Percentiles rank a stretch among this genome's conserved stretches.
Evolutionary conservation across 2,888 invertebrate species (phyloP).

Genomic region (Parapristionchus giblindavisi): DNA sequence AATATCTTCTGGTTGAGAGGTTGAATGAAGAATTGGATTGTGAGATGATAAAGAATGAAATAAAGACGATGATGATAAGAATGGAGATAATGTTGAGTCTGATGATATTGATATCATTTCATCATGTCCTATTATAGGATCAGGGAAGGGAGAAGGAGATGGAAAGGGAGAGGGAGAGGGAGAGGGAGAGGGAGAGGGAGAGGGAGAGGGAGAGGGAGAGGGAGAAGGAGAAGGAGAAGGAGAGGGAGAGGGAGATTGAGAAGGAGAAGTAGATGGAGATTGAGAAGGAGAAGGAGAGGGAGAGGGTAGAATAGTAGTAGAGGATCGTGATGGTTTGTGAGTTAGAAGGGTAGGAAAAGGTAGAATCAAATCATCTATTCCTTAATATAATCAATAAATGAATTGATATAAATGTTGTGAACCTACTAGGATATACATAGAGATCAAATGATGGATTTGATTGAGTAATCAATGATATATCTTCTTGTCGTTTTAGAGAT

Average conservation of each 20-base stretch:
- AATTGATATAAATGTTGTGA: background rate
- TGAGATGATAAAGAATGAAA: no score
- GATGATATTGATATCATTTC: no score
- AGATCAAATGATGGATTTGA: conserved; percentile 2
- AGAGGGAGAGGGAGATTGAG: background rate
- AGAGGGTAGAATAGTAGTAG: no score
- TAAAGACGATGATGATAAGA: no score
- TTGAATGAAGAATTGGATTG: no score
- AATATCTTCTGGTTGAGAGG: no score
- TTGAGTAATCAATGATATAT: background rate
- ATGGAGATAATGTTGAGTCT: no score
- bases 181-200: conserved; percentile 1
- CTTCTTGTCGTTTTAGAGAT: background rate
- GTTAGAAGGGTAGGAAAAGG: no score
- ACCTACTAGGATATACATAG: conserved; percentile 15
- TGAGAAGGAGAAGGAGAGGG: conserved; percentile 18
- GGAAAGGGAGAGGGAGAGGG: background rate
- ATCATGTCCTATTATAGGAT: background rate
- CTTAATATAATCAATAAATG: background rate
- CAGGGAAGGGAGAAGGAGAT: conserved; percentile 14
- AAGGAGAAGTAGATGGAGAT: background rate
- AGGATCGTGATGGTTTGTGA: no score
- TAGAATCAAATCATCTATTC: background rate
- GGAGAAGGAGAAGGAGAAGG: background rate
- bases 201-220: background rate